A percentile compares a stretch with the other conserved stretches of the same genome.
Evolutionary conservation across 2,113 vertebrate genomes (phyloP).

Genomic region (Zonotrichia leucophrys): DNA sequence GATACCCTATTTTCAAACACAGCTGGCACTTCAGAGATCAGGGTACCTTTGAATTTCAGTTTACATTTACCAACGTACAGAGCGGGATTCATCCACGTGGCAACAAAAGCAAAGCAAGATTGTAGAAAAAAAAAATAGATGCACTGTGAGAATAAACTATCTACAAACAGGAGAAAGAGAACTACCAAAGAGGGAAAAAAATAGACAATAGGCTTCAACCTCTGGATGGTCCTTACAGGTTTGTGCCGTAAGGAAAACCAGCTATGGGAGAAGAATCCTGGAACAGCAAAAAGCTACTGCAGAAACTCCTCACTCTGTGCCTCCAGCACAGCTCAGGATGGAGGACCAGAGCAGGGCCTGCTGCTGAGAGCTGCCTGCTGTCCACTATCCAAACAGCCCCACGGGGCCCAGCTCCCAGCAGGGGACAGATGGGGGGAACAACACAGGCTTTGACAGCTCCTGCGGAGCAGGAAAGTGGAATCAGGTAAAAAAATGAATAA

Average conservation of each 20-base stretch:
- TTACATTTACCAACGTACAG: neutral
- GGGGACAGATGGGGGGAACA: neutral
- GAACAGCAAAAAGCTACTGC: neutral
- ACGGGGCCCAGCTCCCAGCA: neutral
- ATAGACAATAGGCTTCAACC: neutral
- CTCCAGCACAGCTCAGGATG: neutral
- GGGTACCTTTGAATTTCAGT: constrained; percentile 37
- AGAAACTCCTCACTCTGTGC: neutral
- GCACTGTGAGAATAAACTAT: neutral
- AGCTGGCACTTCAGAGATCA: neutral
- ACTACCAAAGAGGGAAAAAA: neutral
- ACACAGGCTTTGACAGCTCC: neutral
- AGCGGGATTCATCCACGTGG: neutral
- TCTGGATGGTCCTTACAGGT: neutral
- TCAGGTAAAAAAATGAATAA: constrained; percentile 20
- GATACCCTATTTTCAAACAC: neutral
- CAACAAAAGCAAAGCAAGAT: neutral
- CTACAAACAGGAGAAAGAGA: neutral
- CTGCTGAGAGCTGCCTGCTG: neutral
- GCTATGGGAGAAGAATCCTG: neutral
- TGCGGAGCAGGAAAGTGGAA: neutral
- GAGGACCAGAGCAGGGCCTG: neutral
- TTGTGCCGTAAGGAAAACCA: neutral
- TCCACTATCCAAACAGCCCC: neutral
- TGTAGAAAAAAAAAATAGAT: neutral